Evolutionary conservation across 1,140 invertebrate genomes (phyloP).

Genomic region (Bombus huntii): DNA sequence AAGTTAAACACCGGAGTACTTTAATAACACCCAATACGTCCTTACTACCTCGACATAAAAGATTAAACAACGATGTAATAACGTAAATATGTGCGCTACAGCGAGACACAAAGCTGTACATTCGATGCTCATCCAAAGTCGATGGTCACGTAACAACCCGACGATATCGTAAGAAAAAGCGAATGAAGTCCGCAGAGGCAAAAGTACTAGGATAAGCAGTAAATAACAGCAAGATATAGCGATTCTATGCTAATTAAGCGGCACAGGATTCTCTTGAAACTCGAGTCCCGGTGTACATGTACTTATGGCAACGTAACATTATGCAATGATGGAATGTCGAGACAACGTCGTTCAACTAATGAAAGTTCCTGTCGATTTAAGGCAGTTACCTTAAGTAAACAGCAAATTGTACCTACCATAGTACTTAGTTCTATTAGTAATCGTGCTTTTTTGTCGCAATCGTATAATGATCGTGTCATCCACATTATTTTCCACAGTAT

Average conservation of each 20-base stretch:
- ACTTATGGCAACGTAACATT: not conserved
- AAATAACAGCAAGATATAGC: conserved; percentile 12
- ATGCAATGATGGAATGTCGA: conserved; percentile 12
- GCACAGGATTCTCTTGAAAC: not conserved
- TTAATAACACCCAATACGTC: too few relatives aligned
- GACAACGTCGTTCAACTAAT: conserved; percentile 2
- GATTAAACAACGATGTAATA: too few relatives aligned
- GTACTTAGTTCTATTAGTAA: not conserved
- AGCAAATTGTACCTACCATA: not conserved
- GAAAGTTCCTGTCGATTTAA: conserved; percentile 5
- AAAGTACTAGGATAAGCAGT: not conserved
- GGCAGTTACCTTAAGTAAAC: conserved; percentile 14
- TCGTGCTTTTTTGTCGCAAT: not conserved
- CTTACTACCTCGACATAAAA: too few relatives aligned
- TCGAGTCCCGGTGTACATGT: not conserved
- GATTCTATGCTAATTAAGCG: conserved; percentile 29
- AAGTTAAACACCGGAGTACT: too few relatives aligned
- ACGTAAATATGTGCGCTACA: not conserved
- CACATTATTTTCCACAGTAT: not conserved
- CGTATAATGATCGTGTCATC: not conserved
- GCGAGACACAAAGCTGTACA: not conserved
- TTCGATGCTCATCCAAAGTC: not conserved
- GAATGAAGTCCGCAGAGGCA: not conserved
- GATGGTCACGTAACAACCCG: not conserved
- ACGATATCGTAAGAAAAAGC: not conserved